Base-by-base conservation (phyloP, 2,797 vertebrate species). In the Catostomus latipinnis region DNA sequence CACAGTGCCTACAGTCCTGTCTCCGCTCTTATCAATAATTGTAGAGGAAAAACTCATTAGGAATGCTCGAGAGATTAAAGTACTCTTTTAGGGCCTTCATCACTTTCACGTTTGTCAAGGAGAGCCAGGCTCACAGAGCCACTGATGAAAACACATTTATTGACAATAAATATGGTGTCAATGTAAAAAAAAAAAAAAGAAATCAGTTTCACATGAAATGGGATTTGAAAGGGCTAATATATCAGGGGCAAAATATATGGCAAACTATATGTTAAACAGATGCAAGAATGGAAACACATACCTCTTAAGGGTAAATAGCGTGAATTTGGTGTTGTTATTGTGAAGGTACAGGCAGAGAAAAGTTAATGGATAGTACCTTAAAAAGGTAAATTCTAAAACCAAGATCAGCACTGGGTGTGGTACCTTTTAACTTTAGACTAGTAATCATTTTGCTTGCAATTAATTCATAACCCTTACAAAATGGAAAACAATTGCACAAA, bases 1-100 rank as follows among this genome's bases (percentile, higher is more conserved):
- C 87, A 87, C 81, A 86, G 85, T 87, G 93, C 94, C 92, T 90
- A 87, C 91, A 92, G 93, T 92, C 86, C 90, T 91, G 92, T 92
- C 78, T 87, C 91, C 90, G 88, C 90, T 93, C 93, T 94, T 94
- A 95, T 95, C 93, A 95, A 94, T 94, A 94, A 95, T 94, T 93
- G 93, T 94, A 82, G 91, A 91, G 92, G 93, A 93, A 94, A 94
- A 95, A 94, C 92, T 94, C 93, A 95, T 95, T 94, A 94, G 94
- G 93, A 94, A 95, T 93, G 93, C 93, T 94, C 92, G 91, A 93
- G 89, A 94, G 93, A 95, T 94, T 95, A 93, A 83, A 81, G 90
- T 88, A 69, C 69, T 16, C 76, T 83, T 76, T 82, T 91, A 90
- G 89, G 87, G 81, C 76, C 82, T 90, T 87, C 89, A 90, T 90